Percentiles rank a stretch among this genome's conserved stretches.
phyloP scores from a whole-genome alignment of 1,140 invertebrate genomes.

The Brachionus rubens region DNA sequence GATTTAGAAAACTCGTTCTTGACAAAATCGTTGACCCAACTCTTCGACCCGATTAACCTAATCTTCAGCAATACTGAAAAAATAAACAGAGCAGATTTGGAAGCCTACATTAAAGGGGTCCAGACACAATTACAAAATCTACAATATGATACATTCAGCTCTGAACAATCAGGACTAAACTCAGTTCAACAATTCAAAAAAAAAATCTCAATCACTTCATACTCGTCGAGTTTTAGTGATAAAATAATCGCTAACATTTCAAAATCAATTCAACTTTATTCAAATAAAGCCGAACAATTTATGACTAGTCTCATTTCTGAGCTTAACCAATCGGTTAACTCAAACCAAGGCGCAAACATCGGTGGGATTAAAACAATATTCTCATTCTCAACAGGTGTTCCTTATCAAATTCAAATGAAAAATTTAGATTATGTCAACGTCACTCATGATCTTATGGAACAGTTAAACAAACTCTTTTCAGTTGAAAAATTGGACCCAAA shows the following conservation, averaged over 20 bases:
- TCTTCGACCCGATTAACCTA: slow-evolving; percentile 78
- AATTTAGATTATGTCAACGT: slow-evolving; percentile 7
- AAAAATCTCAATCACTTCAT: neutral
- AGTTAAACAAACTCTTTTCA: neutral
- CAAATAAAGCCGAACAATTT: slow-evolving; percentile 74
- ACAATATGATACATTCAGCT: slow-evolving; percentile 11
- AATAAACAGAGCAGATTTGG: slow-evolving; percentile 1
- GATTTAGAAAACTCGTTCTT: slow-evolving; percentile 82
- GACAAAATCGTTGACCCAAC: slow-evolving; percentile 74
- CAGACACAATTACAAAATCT: slow-evolving; percentile 7
- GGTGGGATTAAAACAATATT: slow-evolving; percentile 47
- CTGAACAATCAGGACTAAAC: neutral
- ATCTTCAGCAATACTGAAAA: slow-evolving; percentile 69
- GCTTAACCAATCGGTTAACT: neutral
- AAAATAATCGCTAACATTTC: slow-evolving; percentile 14
- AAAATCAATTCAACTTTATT: slow-evolving; percentile 75
- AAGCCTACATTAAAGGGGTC: neutral
- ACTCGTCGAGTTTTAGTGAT: neutral
- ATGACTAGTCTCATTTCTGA: slow-evolving; percentile 56
- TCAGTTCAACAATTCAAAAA: neutral
- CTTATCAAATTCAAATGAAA: slow-evolving; percentile 29
- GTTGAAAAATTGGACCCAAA: neutral
- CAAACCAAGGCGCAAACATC: neutral
- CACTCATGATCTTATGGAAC: slow-evolving; percentile 19
- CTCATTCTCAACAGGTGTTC: neutral